phyloP scores from a whole-genome alignment of 2,113 vertebrate genomes.

The Dendrocopos noguchii region DNA sequence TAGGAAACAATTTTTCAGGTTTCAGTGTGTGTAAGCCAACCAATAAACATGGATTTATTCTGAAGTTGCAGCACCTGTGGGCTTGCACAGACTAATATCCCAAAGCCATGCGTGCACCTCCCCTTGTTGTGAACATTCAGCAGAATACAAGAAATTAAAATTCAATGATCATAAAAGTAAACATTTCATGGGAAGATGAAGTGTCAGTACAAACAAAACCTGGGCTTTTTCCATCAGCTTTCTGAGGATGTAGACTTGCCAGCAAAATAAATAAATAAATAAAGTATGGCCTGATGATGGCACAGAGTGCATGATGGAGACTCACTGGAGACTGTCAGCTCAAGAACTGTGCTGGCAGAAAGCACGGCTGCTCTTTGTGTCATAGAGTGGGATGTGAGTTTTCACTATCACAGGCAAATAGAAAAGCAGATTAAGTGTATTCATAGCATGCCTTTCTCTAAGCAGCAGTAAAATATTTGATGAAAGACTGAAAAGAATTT shows the following conservation, averaged over 20 bases:
- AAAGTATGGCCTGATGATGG: background rate
- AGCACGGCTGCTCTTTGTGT: background rate
- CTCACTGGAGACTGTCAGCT: background rate
- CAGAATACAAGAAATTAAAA: background rate
- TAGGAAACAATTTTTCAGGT: background rate
- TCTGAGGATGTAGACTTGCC: background rate
- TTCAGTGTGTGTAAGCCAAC: background rate
- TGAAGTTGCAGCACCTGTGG: background rate
- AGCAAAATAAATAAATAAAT: background rate
- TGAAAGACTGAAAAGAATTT: background rate
- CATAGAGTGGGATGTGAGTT: background rate
- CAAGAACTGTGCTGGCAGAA: background rate
- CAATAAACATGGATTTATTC: background rate
- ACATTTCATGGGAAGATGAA: background rate
- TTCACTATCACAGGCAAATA: background rate
- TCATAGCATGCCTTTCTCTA: constrained; percentile 1
- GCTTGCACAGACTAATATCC: background rate
- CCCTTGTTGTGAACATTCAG: background rate
- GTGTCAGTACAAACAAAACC: background rate
- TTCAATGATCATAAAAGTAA: background rate
- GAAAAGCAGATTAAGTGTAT: background rate
- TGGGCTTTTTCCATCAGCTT: background rate
- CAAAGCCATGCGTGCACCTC: fast-evolving
- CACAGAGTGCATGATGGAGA: background rate
- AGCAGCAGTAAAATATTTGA: constrained; percentile 17